Conservation (phyloP, 1,140 invertebrate genomes). For the Nymphalis io region DNA sequence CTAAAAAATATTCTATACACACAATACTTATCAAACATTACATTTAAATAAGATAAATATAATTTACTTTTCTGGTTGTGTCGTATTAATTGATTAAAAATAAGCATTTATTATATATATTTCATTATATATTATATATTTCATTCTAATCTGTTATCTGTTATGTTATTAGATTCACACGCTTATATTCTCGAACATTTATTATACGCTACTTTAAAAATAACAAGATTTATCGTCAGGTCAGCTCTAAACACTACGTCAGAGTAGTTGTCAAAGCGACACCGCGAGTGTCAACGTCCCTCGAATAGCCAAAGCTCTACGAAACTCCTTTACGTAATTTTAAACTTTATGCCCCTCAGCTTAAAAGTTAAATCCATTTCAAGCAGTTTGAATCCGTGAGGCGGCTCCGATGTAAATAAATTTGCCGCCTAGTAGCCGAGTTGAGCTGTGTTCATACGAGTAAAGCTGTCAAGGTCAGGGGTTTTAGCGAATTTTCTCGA, state of each 20-base stretch:
- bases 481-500: not conserved
- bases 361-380: not conserved
- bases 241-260: not conserved
- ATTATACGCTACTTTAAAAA: not conserved
- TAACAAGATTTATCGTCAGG: not conserved
- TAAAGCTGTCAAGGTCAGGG: not conserved
- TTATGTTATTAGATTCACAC: too few relatives aligned
- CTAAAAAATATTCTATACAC: too few relatives aligned
- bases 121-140: too few relatives aligned
- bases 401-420: not conserved
- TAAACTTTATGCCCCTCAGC: not conserved
- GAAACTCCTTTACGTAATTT: not conserved
- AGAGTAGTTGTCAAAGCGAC: not conserved
- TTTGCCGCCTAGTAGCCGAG: slow-evolving; percentile 2
- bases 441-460: not conserved
- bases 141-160: too few relatives aligned
- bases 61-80: too few relatives aligned
- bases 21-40: too few relatives aligned
- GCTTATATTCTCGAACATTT: not conserved
- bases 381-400: too few relatives aligned
- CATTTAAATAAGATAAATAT: too few relatives aligned
- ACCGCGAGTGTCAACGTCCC: not conserved
- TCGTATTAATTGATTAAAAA: too few relatives aligned
- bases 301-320: not conserved
- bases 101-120: too few relatives aligned